Evolutionary conservation across 2,797 vertebrate genomes (phyloP), one percentile per base, ranked within the genome.

Genomic region (Diglossa cyanea): DNA sequence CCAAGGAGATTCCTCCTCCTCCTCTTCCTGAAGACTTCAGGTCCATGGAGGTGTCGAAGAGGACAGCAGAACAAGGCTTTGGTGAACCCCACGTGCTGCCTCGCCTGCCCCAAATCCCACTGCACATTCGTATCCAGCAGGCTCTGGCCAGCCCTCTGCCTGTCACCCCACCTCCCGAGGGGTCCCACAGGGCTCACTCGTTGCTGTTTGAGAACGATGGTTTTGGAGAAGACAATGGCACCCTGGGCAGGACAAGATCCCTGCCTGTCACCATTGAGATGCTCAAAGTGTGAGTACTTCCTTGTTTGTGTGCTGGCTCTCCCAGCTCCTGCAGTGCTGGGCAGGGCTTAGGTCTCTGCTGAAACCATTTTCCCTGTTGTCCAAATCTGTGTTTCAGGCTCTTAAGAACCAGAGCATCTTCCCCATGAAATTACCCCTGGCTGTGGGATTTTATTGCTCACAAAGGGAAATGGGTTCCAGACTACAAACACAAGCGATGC

Each of bases 101-200:
- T 60, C 98, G 98, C 23, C 97, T 99, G 9, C 98, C 99, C 44
- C 98, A 98, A 1, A 68, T 99, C 54, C 99, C 99, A 0, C 96
- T 99, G 93, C 99, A 99, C 96, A 99, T 99, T 96, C 99, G 99
- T 96, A 99, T 99, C 97, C 99, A 99, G 96, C 98, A 99, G 94
- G 99, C 99, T 7, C 97, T 99, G 78, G 98, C 98, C 83, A 99
- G 99, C 71, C 99, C 99, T 1, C 98, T 99, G 83, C 98, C 99
- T 0, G 82, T 97, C 53, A 98, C 98, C 30, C 98, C 98, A 0
- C 98, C 99, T 53, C 97, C 99, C 1, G 99, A 99, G 10, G 98
- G 99, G 17, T 98, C 97, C 3, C 99, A 99, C 93, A 98, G 99
- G 33, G 99, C 99, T 6, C 99, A 99, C 79, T 97, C 99, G 0